Base-by-base conservation (phyloP, 2,888 invertebrate genomes). In the Teleiodes luculella region DNA sequence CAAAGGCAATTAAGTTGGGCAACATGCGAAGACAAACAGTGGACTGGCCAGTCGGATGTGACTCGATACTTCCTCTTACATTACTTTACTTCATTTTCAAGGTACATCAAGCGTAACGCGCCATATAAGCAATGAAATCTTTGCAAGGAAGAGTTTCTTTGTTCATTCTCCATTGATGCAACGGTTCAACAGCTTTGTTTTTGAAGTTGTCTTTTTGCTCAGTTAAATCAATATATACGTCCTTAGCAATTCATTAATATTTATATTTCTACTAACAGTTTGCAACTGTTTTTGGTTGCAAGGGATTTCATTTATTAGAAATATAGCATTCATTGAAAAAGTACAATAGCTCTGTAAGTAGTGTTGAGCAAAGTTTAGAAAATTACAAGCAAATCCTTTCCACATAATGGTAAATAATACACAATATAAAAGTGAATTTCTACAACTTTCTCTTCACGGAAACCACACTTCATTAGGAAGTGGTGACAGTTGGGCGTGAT, bases 401-500 rank as follows among this genome's bases (percentile, higher is more conserved):
- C 3, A 4, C 24, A 4, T 24, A 24, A 4, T 24, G 24, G 6
- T 4, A 24, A 24, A 4, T 24, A 24, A 24, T 4, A 6, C 24
- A n/a, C n/a, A n/a, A n/a, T n/a, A 4, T 24, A 24, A 24, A 24
- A 24, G 6, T 24, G 3, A 4, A 18, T 47, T 33, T 33, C 47
- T 48, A 49, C 24, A 33, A 43, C 55, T 55, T 55, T 55, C 55
- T 3, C 51, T 46, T 43, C 28, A 18, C 14, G 13, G 6, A 49
- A 49, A 47, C 36, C 51, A 20, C 54, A 53, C 45, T 49, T 28
- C 43, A 54, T 43, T 46, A 55, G 55, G 51, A 51, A 55, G 45
- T 39, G 55, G 46, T 16, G 55, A 51, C 51, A 51, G 39, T 36
- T 45, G 33, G 33, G 28, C 24, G 49, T 37, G 49, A 49, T 49